Percentiles rank a stretch among this genome's conserved stretches.
Evolutionary conservation across 2,113 vertebrate genomes (phyloP).

Genomic region (Leucopsar rothschildi): DNA sequence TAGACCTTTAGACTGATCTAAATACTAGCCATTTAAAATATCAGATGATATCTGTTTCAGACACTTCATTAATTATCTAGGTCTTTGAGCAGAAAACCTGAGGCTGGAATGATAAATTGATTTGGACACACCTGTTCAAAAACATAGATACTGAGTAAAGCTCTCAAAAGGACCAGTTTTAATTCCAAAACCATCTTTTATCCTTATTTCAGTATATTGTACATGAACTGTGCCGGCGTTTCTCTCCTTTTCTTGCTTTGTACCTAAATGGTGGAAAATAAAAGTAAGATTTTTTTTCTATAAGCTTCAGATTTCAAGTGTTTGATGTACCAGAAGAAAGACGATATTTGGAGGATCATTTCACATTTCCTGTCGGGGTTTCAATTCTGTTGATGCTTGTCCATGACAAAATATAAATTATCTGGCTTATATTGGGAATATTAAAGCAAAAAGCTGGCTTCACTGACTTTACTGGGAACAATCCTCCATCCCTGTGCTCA

Average conservation of each 20-base stretch:
- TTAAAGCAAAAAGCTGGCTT: neutral
- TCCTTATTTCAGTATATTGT: neutral
- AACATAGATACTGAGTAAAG: neutral
- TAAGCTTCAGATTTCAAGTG: neutral
- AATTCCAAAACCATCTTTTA: neutral
- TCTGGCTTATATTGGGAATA: neutral
- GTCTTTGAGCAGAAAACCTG: neutral
- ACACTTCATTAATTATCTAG: neutral
- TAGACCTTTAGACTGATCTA: neutral
- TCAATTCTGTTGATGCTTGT: neutral
- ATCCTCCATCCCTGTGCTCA: neutral
- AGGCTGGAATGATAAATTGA: neutral
- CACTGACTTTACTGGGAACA: neutral
- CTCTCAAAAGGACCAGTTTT: neutral
- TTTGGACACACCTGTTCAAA: neutral
- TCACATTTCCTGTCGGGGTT: neutral
- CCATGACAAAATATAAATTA: neutral
- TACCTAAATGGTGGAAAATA: neutral
- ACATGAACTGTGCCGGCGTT: fast-evolving
- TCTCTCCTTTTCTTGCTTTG: neutral
- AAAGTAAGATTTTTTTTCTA: neutral
- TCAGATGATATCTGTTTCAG: neutral
- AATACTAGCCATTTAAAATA: neutral
- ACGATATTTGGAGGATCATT: neutral
- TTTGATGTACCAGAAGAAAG: neutral